Conservation (phyloP, 1,140 invertebrate genomes). For the Metaphire vulgaris region DNA sequence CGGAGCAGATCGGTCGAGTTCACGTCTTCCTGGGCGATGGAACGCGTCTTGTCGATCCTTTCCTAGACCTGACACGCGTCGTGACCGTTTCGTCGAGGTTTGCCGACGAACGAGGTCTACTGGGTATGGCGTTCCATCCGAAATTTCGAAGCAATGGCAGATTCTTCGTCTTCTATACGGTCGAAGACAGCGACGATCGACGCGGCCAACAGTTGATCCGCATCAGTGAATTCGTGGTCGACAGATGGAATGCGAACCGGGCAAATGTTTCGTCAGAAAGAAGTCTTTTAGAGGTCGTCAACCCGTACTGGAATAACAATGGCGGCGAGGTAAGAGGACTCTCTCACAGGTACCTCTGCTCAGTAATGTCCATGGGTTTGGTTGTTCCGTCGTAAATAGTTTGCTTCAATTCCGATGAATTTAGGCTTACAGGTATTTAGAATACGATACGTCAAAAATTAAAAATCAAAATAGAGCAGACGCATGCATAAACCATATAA, state of each 20-base stretch:
- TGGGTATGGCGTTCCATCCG: conserved; percentile 46
- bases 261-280: conserved; percentile 36
- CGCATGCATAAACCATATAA: no score
- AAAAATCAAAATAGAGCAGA: no score
- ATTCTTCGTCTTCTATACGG: conserved; percentile 45
- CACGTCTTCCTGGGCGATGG: conserved; percentile 38
- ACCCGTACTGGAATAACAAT: conserved; percentile 48
- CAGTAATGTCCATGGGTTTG: no score
- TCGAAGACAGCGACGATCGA: neutral
- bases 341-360: no score
- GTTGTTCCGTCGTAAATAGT: no score
- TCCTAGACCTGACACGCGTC: conserved; percentile 34
- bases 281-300: conserved; percentile 38
- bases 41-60: conserved; percentile 32
- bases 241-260: conserved; percentile 31
- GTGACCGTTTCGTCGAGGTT: conserved; percentile 25
- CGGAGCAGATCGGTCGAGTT: conserved; percentile 40
- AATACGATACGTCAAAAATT: no score
- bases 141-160: conserved; percentile 37
- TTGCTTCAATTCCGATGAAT: no score
- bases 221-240: conserved; percentile 42
- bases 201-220: conserved; percentile 32
- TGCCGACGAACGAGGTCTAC: conserved; percentile 45
- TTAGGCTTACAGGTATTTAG: no score
- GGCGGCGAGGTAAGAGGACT: conserved; percentile 44